A percentile compares a stretch with the other conserved stretches of the same genome.
phyloP scores from a whole-genome alignment of 1,140 invertebrate genomes.

The Liolophura sinensis region DNA sequence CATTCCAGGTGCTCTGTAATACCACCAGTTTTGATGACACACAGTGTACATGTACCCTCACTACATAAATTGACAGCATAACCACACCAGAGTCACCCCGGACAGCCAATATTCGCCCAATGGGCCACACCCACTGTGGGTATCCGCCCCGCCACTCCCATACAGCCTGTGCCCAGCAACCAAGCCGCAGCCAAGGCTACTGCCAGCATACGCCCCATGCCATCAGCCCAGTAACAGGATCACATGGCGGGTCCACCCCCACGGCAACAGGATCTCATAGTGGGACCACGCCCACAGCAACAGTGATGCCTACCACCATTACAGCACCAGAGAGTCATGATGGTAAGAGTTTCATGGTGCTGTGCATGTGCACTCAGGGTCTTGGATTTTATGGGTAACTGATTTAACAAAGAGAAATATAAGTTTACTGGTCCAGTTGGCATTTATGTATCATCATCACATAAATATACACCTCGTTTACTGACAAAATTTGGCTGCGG shows the following conservation, averaged over 20 bases:
- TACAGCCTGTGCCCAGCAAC: constrained; percentile 34
- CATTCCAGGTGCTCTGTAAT: too few species aligned
- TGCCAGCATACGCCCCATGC: constrained; percentile 91
- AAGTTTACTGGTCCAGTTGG: too few species aligned
- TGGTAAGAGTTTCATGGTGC: constrained; percentile 11
- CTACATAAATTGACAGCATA: constrained; percentile 57
- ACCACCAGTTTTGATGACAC: not conserved
- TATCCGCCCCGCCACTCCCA: constrained; percentile 43
- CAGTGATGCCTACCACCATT: constrained; percentile 69
- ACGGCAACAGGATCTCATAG: constrained; percentile 23
- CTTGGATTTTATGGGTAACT: too few species aligned
- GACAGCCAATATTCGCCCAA: constrained; percentile 91
- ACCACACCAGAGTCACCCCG: constrained; percentile 78
- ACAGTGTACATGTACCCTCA: not conserved
- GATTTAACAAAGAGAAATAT: too few species aligned
- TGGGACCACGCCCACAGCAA: constrained; percentile 65
- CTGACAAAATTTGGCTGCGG: too few species aligned
- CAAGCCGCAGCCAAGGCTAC: constrained; percentile 60
- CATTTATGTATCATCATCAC: too few species aligned
- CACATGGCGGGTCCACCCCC: constrained; percentile 15
- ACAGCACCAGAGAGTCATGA: constrained; percentile 36
- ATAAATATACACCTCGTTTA: too few species aligned
- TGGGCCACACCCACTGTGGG: constrained; percentile 64
- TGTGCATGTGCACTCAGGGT: not conserved
- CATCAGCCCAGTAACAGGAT: constrained; percentile 62